These are phyloP conservation scores for mouse (Mus musculus) DNA, from an alignment of 2,113 vertebrate species.

Conservation along the genomic window GRCm39 chr1:132188001-132188500, in stretches of 20 bases:
- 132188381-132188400: background rate
- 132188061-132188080: background rate
- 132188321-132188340: background rate
- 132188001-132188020: background rate
- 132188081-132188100: background rate
- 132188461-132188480: background rate
- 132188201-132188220: background rate
- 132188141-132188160: background rate
- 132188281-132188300: background rate
- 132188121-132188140: background rate
- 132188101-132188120: background rate
- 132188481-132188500: background rate
- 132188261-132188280: background rate
- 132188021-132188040: background rate
- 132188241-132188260: background rate
- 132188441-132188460: background rate
- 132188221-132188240: background rate
- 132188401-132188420: background rate
- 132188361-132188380: background rate
- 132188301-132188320: background rate
- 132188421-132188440: accelerated
- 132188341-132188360: background rate
- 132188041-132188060: background rate
- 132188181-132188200: background rate
- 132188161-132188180: background rate